phyloP scores from a whole-genome alignment of 1,140 invertebrate species.

The Probaryconus sp. region DNA sequence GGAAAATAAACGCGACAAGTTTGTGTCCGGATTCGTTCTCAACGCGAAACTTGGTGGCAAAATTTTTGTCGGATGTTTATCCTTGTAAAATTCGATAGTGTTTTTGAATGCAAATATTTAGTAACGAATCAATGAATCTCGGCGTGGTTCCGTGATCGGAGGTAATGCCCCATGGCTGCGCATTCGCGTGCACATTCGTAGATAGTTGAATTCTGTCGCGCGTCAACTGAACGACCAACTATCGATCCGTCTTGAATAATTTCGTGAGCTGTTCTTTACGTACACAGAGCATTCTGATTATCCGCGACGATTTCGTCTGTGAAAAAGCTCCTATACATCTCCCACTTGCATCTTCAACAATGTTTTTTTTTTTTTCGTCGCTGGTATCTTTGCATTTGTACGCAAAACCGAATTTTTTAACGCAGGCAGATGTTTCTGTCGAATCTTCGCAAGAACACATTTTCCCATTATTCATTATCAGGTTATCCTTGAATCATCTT shows the following conservation, averaged over 20 bases:
- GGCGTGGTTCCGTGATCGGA: slow-evolving; percentile 60
- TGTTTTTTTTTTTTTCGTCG: too few relatives aligned
- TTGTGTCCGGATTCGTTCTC: too few relatives aligned
- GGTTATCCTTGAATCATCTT: too few relatives aligned
- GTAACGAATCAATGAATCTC: slow-evolving; percentile 62
- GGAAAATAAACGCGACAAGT: too few relatives aligned
- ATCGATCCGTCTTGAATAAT: slow-evolving; percentile 76
- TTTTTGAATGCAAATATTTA: slow-evolving; percentile 60
- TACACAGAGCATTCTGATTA: slow-evolving; percentile 70
- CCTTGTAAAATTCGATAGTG: slow-evolving; percentile 30
- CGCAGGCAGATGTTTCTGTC: too few relatives aligned
- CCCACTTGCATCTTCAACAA: too few relatives aligned
- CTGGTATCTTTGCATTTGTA: too few relatives aligned
- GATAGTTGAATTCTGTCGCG: slow-evolving; percentile 69
- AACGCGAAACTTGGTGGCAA: too few relatives aligned
- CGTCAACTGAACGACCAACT: slow-evolving; percentile 69
- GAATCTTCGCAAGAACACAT: too few relatives aligned
- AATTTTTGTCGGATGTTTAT: slow-evolving; percentile 14
- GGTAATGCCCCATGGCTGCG: slow-evolving; percentile 59
- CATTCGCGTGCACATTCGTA: slow-evolving; percentile 63
- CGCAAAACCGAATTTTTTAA: too few relatives aligned
- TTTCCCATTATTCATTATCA: too few relatives aligned
- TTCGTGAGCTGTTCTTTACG: slow-evolving; percentile 72
- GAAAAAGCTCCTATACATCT: slow-evolving; percentile 26
- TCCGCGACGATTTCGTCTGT: slow-evolving; percentile 40